Evolutionary conservation across 92 coral and sea anemone genomes (phyloP).

Genomic region (Phenganax marumi): DNA sequence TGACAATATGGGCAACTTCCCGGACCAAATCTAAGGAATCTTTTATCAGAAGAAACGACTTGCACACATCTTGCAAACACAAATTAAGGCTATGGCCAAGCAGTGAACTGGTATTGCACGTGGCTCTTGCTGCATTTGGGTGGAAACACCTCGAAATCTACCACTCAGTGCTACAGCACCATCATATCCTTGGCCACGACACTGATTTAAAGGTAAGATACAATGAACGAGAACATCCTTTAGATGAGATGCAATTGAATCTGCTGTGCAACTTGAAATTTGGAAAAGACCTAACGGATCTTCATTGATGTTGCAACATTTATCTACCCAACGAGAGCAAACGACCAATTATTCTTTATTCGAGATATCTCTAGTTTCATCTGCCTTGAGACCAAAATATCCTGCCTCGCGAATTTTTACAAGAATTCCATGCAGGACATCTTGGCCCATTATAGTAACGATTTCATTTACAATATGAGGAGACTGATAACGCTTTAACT

Average conservation of each 20-base stretch:
- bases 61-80: constrained; percentile 24
- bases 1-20: constrained; percentile 33
- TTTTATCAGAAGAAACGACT: constrained; percentile 15
- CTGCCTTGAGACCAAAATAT: constrained; percentile 26
- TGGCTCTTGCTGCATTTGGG: not conserved
- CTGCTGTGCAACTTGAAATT: constrained; percentile 28
- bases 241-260: constrained; percentile 20
- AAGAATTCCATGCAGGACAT: constrained; percentile 14
- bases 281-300: constrained; percentile 23
- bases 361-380: constrained; percentile 35
- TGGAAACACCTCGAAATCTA: constrained; percentile 19
- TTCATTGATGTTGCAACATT: constrained; percentile 4
- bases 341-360: constrained; percentile 27
- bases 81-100: constrained; percentile 30
- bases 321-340: constrained; percentile 36
- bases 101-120: constrained; percentile 27
- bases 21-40: constrained; percentile 27
- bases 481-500: not conserved
- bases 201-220: constrained; percentile 10
- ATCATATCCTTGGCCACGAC: constrained; percentile 21
- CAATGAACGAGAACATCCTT: constrained; percentile 23
- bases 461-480: constrained; percentile 24
- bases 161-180: constrained; percentile 28
- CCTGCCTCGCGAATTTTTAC: constrained; percentile 32
- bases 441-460: constrained; percentile 26